Evolutionary conservation across 2,113 vertebrate genomes (phyloP).

Genomic region (Nycticryphes semicollaris): DNA sequence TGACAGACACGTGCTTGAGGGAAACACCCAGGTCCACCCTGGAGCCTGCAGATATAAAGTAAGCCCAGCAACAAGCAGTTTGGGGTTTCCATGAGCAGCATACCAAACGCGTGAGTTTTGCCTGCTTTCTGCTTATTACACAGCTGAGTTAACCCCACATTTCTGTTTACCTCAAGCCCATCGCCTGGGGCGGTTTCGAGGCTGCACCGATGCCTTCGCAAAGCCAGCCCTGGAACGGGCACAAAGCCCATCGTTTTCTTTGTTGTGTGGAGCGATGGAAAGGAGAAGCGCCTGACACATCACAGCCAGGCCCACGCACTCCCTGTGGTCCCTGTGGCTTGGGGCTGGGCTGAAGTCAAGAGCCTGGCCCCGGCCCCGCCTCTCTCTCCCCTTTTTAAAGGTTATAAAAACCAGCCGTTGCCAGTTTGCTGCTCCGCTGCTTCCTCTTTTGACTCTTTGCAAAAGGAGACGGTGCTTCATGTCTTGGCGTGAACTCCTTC

Average conservation of each 20-base stretch:
- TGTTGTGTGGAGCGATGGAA: fast-evolving
- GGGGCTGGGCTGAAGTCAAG: constrained; percentile 6
- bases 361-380: not conserved
- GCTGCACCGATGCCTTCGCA: not conserved
- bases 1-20: fast-evolving
- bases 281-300: not conserved
- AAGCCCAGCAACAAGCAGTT: not conserved
- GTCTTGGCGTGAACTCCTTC: constrained; percentile 68
- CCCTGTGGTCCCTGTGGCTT: constrained; percentile 2
- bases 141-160: not conserved
- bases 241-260: not conserved
- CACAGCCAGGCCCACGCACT: not conserved
- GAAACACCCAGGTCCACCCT: not conserved
- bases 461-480: not conserved
- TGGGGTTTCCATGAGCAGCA: not conserved
- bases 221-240: not conserved
- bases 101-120: constrained; percentile 21
- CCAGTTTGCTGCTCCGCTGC: not conserved
- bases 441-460: not conserved
- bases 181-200: constrained; percentile 15
- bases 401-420: not conserved
- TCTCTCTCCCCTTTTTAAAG: constrained; percentile 12
- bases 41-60: not conserved
- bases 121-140: not conserved
- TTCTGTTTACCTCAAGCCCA: not conserved